These are phyloP conservation scores for Nycticorax nycticorax DNA, from an alignment of 2,113 vertebrate genomes.

Conservation along the genomic window DNA sequence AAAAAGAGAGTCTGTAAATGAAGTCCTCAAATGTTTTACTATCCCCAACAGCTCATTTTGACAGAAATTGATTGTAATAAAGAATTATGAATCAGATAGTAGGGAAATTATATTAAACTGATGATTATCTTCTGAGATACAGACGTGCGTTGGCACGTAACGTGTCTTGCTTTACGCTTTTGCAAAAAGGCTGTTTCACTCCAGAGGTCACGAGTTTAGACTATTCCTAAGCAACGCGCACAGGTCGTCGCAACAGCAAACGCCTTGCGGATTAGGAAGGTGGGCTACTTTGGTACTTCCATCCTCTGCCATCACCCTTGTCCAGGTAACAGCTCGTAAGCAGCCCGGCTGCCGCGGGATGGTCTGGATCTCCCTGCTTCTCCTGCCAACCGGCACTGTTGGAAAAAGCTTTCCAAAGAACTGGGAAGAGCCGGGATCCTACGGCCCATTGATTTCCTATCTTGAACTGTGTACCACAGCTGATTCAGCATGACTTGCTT, in stretches of 20 bases:
- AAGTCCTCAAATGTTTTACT: not conserved
- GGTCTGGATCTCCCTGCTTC: not conserved
- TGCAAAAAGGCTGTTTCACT: not conserved
- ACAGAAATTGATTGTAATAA: not conserved
- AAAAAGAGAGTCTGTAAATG: not conserved
- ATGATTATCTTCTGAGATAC: not conserved
- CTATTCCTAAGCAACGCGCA: not conserved
- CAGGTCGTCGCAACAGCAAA: not conserved
- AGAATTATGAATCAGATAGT: not conserved
- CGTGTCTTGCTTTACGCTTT: not conserved
- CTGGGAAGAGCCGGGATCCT: not conserved
- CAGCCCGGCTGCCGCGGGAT: not conserved
- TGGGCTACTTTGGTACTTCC: accelerated
- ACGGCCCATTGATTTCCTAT: not conserved
- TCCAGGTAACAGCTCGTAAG: not conserved
- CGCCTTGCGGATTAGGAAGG: not conserved
- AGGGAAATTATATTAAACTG: not conserved
- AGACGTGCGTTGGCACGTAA: accelerated
- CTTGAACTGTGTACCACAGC: not conserved
- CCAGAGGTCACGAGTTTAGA: not conserved
- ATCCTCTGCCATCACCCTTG: not conserved
- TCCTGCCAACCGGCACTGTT: accelerated
- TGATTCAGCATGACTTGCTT: not conserved
- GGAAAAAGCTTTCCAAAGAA: not conserved
- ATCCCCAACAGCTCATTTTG: not conserved